These are phyloP conservation scores for Oeneis ivallda DNA, from an alignment of 2,888 invertebrate species.

Conservation along the genomic window DNA sequence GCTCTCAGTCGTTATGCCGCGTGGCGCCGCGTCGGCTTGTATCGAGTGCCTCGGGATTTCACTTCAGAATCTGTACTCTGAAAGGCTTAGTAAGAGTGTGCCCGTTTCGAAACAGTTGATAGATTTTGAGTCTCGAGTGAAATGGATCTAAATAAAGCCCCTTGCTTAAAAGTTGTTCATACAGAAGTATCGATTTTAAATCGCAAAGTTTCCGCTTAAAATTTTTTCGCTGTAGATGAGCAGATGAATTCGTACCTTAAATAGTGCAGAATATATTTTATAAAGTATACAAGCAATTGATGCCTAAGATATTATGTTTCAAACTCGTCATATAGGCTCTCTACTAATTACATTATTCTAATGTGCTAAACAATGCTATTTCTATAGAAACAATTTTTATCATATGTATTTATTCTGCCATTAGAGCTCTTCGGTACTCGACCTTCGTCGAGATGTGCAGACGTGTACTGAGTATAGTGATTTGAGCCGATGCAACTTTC, in stretches of 20 bases:
- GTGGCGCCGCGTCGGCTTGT: constrained; percentile 50
- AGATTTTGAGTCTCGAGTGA: not conserved
- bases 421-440: not conserved
- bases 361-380: too few relatives aligned
- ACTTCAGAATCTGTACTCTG: constrained; percentile 50
- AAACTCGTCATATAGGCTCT: too few relatives aligned
- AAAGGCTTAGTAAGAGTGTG: not conserved
- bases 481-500: constrained; percentile 69
- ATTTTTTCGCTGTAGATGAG: too few relatives aligned
- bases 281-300: too few relatives aligned
- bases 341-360: too few relatives aligned
- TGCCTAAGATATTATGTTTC: too few relatives aligned
- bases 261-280: too few relatives aligned
- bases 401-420: not conserved
- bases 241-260: not conserved
- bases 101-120: not conserved
- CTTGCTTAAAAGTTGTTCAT: too few relatives aligned
- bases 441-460: not conserved
- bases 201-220: too few relatives aligned
- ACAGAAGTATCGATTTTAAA: too few relatives aligned
- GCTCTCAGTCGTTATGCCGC: constrained; percentile 58
- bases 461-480: constrained; percentile 39
- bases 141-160: too few relatives aligned
- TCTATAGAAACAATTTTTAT: too few relatives aligned
- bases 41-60: constrained; percentile 54